Base-by-base conservation (phyloP, 2,113 vertebrate genomes). In the Nycticorax nycticorax region DNA sequence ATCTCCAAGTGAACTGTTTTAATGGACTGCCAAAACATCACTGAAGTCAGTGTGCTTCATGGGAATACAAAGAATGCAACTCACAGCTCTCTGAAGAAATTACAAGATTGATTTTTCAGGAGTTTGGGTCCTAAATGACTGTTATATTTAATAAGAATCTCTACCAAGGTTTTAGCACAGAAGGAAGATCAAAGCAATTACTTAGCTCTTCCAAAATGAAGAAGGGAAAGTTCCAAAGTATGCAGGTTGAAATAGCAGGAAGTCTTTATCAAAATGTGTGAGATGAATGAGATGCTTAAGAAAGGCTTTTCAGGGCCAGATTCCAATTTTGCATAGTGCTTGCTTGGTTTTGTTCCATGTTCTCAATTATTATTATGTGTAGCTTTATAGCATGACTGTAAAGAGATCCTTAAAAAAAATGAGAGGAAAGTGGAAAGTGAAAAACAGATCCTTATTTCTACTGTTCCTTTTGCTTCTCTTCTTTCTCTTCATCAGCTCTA, bases 271-370 rank as follows among this genome's bases (percentile, higher is more conserved):
- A 93, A 91, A 95, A 69, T 2, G 0, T 48, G 27, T 18, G 69
- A 94, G 86, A 92, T 88, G 69, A 94, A 96, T 77, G 79, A 69
- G 60, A 56, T 87, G 69, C 48, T 81, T 88, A 48, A 92, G 76
- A 85, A 84, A 86, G 33, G 68, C 57, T 95, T 75, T 66, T 69
- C 53, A 89, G 77, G 94, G 76, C 81, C 73, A 87, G 66, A 41
- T 72, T 95, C 92, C 92, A 96, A 86, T 95, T 96, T 92, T 96
- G 52, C 74, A 45, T 94, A 94, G 80, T 84, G 83, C 69, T 60
- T 72, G 17, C 60, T 93, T 97, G 94, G 95, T 92, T 93, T 96
- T 93, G 68, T 89, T 96, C 95, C 94, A 92, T 78, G 35, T 75
- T 88, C 66, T 81, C 94, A 81, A 75, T 92, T 93, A 94, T 76